Evolutionary conservation across 2,113 vertebrate genomes (phyloP), one percentile per base, ranked within the genome.

Genomic region (Actenoides hombroni): DNA sequence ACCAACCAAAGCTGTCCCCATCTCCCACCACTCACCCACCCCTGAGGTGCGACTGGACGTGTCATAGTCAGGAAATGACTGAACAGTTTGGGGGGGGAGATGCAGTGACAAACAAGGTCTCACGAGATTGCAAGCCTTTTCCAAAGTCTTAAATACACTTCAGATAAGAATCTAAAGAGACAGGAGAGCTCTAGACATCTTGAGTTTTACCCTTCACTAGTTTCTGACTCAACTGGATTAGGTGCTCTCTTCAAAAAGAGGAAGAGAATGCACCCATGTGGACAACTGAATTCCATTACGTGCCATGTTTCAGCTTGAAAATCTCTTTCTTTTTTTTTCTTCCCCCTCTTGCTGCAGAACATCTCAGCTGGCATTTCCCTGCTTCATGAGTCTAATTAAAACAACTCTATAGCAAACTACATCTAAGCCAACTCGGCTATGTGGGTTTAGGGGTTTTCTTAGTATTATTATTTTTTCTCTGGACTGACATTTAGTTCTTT

Each of bases 251-350:
- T 92, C 61, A 94, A 90, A 93, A 83, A 53, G 82, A 84, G 53
- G 65, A 93, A 37, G 69, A 93, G 73, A 96, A 96, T 93, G 90
- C 86, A 95, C 53, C 69, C 90, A 81, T 65, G 83, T 96, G 91
- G 95, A 94, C 92, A 96, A 51, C 49, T 69, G 33, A 56, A 24
- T 89, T 91, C 74, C 85, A 92, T 48, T 92, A 60, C 1, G 13
- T 89, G 29, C 83, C 80, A 76, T 54, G 65, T 94, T 95, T 92
- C 83, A 87, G 83, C 94, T 90, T 96, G 94, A 93, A 96, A 51
- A 26, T 13, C 49, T 51, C 24, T 51, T 46, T 19, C 19, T 28
- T 14, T 9, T 57, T 42, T 46, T 19, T 19, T 28, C 26, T 16
- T n/a, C 51, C 26, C 25, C 26, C 14, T 14, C 35, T 71, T 93